phyloP scores from a whole-genome alignment of 2,888 invertebrate species.

The Callinectes sapidus region DNA sequence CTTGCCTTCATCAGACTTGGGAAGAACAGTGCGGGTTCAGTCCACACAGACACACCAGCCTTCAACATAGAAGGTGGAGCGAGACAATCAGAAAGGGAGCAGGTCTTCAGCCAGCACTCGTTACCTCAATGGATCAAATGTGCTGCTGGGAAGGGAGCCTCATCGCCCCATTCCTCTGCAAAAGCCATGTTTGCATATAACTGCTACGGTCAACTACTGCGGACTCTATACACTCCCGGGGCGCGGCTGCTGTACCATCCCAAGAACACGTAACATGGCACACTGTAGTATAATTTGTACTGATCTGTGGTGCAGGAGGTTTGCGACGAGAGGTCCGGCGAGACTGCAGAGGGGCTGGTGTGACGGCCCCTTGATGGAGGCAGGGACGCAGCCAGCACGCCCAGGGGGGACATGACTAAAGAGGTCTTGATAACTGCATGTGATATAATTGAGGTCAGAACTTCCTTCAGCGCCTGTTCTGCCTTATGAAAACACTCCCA shows the following conservation, averaged over 20 bases:
- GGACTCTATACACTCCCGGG: neutral
- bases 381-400: neutral
- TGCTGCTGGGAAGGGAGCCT: neutral
- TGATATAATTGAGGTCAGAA: neutral
- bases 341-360: neutral
- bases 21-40: no score
- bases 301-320: constrained; percentile 2
- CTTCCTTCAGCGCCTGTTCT: neutral
- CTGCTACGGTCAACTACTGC: neutral
- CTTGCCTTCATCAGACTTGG: no score
- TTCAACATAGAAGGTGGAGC: no score
- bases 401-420: neutral
- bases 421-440: neutral
- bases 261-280: neutral
- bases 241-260: neutral
- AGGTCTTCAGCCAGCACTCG: neutral
- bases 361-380: neutral
- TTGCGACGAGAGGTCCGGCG: neutral
- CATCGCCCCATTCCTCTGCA: neutral
- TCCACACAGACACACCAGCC: no score
- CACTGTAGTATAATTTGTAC: neutral
- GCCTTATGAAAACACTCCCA: neutral
- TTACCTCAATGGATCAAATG: neutral
- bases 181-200: neutral
- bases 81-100: neutral